Evolutionary conservation across 1,140 invertebrate genomes (phyloP).

Genomic region (Cydia pomonella): DNA sequence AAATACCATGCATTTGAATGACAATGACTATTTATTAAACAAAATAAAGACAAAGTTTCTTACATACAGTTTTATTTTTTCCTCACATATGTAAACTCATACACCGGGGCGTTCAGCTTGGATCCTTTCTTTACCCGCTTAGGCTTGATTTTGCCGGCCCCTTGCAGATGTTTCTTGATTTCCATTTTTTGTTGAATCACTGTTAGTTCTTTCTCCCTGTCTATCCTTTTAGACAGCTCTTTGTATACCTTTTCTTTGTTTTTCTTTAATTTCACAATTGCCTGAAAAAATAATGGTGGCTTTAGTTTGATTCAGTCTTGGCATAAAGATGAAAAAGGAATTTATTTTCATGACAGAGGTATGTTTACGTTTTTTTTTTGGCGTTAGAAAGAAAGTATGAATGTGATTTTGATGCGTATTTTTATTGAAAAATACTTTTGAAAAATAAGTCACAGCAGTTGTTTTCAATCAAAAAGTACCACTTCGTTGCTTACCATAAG

Average conservation of each 20-base stretch:
- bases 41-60: slow-evolving; percentile 38
- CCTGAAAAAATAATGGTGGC: slow-evolving; percentile 45
- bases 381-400: too few species aligned
- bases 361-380: too few species aligned
- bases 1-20: slow-evolving; percentile 33
- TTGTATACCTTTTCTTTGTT: slow-evolving; percentile 86
- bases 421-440: too few species aligned
- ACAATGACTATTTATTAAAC: slow-evolving; percentile 44
- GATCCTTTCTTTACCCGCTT: slow-evolving; percentile 85
- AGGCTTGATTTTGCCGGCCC: slow-evolving; percentile 82
- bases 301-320: too few species aligned
- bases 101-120: slow-evolving; percentile 88
- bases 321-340: too few species aligned
- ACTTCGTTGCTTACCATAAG: too few species aligned
- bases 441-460: too few species aligned
- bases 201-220: slow-evolving; percentile 90
- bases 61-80: slow-evolving; percentile 83
- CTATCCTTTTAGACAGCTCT: slow-evolving; percentile 90
- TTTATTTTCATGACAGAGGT: too few species aligned
- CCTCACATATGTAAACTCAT: slow-evolving; percentile 92
- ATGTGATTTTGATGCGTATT: too few species aligned
- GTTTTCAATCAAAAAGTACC: too few species aligned
- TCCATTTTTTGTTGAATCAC: slow-evolving; percentile 93
- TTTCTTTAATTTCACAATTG: slow-evolving; percentile 81
- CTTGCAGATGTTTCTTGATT: slow-evolving; percentile 87